Base-by-base conservation (phyloP, 2,113 vertebrate species). In the Megaleporinus macrocephalus region DNA sequence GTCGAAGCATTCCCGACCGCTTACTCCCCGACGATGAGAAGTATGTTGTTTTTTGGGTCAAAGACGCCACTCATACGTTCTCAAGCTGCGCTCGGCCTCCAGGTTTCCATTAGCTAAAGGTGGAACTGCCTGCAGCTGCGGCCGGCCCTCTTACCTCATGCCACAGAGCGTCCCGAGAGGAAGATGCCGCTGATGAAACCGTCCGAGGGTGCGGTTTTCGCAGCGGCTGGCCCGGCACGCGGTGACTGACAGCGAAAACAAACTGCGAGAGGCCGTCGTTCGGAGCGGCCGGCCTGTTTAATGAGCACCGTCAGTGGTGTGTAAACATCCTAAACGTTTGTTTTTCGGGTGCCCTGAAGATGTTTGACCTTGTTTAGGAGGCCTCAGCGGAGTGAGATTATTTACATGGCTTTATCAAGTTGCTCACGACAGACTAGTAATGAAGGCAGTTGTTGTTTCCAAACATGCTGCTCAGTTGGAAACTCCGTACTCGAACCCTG, bases 81-180 rank as follows among this genome's bases (percentile, higher is more conserved):
- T 41, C 49, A 76, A 49, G 73, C 70, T 69, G 69, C 59, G 61
- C 62, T 72, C 1, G 41, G 29, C 36, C 51, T 73, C 80, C 80
- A 68, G 83, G 51, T 83, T 81, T 85, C 83, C 77, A 80, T 83
- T 79, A 78, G 80, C 73, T 76, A 80, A 83, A 85, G 85, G 78
- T 82, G 70, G 80, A 80, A 82, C 66, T 77, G 76, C 73, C 81
- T 61, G 68, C 82, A 81, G 84, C 73, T 87, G 81, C 61, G 81
- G 79, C 78, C 86, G 76, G 79, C 80, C 80, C 65, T 84, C 84
- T 88, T 83, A 88, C 79, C 82, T 86, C 81, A 86, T 83, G 79
- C 78, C 81, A 80, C 73, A 73, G 41, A 44, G 76, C 68, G 72
- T 74, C 79, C 72, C 73, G 63, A 79, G 76, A 82, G 72, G 74